phyloP scores from a whole-genome alignment of 2,888 invertebrate species.

The Palloptera scutellata region DNA sequence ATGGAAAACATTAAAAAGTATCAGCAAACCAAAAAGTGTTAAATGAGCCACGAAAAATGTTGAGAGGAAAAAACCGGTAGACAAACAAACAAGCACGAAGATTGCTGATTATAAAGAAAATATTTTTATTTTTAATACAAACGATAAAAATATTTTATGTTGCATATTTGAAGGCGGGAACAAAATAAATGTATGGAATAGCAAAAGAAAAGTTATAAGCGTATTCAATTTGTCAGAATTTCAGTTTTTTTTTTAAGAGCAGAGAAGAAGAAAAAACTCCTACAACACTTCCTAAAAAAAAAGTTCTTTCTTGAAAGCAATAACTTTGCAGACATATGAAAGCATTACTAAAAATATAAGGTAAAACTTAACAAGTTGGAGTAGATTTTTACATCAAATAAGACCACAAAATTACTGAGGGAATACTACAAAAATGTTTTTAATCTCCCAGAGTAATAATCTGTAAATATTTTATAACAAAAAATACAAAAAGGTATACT shows the following conservation, averaged over 20 bases:
- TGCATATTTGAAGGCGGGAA: background rate
- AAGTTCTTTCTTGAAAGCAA: no score
- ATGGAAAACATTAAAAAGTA: background rate
- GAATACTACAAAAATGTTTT: no score
- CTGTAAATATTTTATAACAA: no score
- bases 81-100: background rate
- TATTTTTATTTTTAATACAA: background rate
- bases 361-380: no score
- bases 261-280: no score
- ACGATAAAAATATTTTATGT: background rate
- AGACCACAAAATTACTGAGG: no score
- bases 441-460: no score
- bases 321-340: no score
- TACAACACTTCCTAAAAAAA: no score
- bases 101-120: conserved; percentile 18
- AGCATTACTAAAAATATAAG: no score
- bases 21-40: conserved; percentile 16
- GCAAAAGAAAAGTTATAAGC: conserved; percentile 18
- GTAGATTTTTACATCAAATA: no score
- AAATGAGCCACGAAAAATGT: conserved; percentile 19
- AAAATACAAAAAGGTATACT: no score
- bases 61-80: background rate
- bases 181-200: background rate
- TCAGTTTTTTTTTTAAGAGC: background rate
- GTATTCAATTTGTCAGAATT: background rate